Evolutionary conservation across 2,113 vertebrate species (phyloP).

Genomic region (Ammodytes marinus): DNA sequence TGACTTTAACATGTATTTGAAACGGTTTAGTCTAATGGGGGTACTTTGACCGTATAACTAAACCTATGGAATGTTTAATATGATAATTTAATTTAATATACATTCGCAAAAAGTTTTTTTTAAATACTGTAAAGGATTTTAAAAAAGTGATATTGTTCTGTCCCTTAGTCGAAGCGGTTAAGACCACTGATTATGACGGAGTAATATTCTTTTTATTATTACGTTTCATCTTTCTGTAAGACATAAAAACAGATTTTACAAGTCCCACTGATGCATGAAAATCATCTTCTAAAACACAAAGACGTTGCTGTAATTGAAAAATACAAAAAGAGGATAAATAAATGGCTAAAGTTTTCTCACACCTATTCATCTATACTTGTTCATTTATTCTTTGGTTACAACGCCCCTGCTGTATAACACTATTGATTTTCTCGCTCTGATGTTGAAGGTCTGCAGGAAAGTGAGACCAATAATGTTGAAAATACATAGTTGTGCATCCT

Average conservation of each 20-base stretch:
- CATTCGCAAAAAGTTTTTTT: conserved; percentile 1
- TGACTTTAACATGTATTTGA: conserved; percentile 3
- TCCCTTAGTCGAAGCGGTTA: background rate
- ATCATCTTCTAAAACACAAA: conserved; percentile 23
- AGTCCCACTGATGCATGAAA: conserved; percentile 27
- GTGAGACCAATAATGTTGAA: conserved; percentile 1
- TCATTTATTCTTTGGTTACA: conserved; percentile 20
- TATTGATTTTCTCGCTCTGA: conserved; percentile 42
- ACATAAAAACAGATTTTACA: conserved; percentile 4
- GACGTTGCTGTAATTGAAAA: conserved; percentile 3
- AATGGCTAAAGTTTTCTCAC: conserved; percentile 5
- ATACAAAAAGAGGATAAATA: conserved; percentile 20
- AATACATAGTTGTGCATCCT: background rate
- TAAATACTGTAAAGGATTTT: conserved; percentile 29
- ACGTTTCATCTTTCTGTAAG: background rate
- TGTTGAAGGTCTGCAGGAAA: conserved; percentile 26
- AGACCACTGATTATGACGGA: background rate
- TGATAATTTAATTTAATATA: too few species aligned
- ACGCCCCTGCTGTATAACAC: background rate
- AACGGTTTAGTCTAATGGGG: conserved; percentile 5
- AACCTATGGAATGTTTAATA: too few species aligned
- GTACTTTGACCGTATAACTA: conserved; percentile 35
- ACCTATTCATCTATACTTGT: background rate
- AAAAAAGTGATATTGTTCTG: conserved; percentile 16
- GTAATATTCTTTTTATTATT: conserved; percentile 3